A percentile compares a stretch with the other conserved stretches of the same genome.
Evolutionary conservation across 2,797 vertebrate species (phyloP).

Genomic region (Craterocephalus amniculus): DNA sequence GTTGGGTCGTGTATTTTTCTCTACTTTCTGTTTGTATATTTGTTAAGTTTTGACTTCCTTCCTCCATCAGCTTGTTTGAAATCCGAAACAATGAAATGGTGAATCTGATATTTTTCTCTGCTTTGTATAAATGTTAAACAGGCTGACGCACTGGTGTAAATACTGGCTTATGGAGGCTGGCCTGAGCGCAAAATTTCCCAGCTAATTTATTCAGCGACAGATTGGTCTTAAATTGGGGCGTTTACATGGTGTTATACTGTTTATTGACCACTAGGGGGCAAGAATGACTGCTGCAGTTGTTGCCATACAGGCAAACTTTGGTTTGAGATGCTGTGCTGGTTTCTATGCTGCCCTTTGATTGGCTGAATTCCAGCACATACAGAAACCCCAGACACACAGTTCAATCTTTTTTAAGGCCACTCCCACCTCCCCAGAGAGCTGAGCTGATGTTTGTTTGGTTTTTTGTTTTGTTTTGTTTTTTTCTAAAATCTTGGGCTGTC

Average conservation of each 20-base stretch:
- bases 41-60: constrained; percentile 10
- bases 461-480: too few species aligned
- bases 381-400: background rate
- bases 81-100: background rate
- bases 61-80: constrained; percentile 19
- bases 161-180: constrained; percentile 30
- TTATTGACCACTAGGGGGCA: constrained; percentile 49
- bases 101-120: background rate
- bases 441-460: background rate
- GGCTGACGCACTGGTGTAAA: constrained; percentile 70
- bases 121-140: constrained; percentile 19
- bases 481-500: constrained; percentile 17
- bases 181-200: constrained; percentile 11
- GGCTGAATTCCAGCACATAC: background rate
- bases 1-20: background rate
- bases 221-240: background rate
- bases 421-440: background rate
- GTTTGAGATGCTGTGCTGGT: background rate
- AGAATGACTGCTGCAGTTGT: background rate
- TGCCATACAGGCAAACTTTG: background rate
- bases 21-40: background rate
- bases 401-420: background rate
- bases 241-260: constrained; percentile 25
- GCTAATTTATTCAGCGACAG: constrained; percentile 64
- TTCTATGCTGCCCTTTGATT: background rate